Conservation (phyloP, 2,888 invertebrate genomes). For the Morinoia aosen region DNA sequence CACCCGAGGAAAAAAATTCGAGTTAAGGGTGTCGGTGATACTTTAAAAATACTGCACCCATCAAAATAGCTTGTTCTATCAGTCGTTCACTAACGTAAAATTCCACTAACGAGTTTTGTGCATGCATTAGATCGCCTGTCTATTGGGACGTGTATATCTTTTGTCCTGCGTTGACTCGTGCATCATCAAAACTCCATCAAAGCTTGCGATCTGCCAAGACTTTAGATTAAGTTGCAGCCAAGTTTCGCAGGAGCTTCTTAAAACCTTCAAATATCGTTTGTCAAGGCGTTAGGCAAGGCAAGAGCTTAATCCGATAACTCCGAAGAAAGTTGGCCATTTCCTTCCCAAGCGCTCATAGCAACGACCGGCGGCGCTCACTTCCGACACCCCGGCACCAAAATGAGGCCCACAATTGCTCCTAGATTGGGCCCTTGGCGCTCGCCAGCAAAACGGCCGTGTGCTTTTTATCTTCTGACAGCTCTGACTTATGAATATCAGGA, state of each 20-base stretch:
- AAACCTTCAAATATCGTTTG: neutral
- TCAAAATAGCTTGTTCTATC: neutral
- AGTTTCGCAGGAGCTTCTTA: neutral
- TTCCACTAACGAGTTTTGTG: neutral
- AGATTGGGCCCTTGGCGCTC: neutral
- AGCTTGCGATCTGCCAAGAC: neutral
- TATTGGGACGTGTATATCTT: neutral
- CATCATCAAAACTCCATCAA: constrained; percentile 3
- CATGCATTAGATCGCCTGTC: neutral
- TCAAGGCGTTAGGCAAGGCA: neutral
- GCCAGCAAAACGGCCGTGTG: neutral
- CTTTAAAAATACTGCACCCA: neutral
- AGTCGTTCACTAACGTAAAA: neutral
- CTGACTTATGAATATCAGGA: neutral
- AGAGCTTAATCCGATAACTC: constrained; percentile 1
- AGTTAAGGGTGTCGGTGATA: no score
- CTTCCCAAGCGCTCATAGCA: neutral
- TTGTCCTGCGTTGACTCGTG: neutral
- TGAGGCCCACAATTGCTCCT: neutral
- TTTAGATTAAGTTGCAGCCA: neutral
- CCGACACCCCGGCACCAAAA: neutral
- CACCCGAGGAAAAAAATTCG: no score
- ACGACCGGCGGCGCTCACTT: neutral
- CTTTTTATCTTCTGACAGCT: constrained; percentile 4
- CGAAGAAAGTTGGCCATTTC: neutral